A percentile compares a stretch with the other conserved stretches of the same genome.
Conservation (phyloP, 2,113 vertebrate genomes). For the Hydrolagus affinis region DNA sequence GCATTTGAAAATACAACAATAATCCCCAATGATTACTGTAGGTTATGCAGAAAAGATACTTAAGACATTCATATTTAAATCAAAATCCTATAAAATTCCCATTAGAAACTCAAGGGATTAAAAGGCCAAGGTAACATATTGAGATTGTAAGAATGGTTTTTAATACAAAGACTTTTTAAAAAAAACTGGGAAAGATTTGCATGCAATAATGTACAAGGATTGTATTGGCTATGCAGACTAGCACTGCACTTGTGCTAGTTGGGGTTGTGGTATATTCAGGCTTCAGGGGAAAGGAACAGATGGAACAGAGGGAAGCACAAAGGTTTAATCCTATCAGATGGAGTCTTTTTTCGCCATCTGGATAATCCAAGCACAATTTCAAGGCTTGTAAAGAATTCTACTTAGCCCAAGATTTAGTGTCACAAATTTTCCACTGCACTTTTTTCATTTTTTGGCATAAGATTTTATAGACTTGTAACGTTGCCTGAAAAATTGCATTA, state of each 20-base stretch:
- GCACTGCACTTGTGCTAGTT: neutral
- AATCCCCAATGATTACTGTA: neutral
- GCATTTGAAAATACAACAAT: constrained; percentile 7
- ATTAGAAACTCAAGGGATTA: constrained; percentile 36
- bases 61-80: constrained; percentile 12
- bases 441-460: constrained; percentile 69
- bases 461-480: constrained; percentile 46
- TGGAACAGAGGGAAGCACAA: constrained; percentile 79
- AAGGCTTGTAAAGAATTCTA: constrained; percentile 76
- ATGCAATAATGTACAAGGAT: neutral
- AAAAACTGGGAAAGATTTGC: neutral
- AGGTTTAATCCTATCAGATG: constrained; percentile 96
- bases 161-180: neutral
- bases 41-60: neutral
- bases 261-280: neutral
- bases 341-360: constrained; percentile 92
- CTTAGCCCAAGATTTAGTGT: constrained; percentile 78
- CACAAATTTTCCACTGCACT: constrained; percentile 78
- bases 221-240: neutral
- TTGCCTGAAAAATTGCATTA: constrained; percentile 63
- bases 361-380: constrained; percentile 81
- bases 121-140: constrained; percentile 20
- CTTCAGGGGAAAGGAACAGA: constrained; percentile 59
- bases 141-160: neutral
- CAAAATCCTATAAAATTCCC: constrained; percentile 39